Percentiles rank a stretch among this genome's conserved stretches.
phyloP scores from a whole-genome alignment of 2,888 invertebrate genomes.

The Ellobium chinense region DNA sequence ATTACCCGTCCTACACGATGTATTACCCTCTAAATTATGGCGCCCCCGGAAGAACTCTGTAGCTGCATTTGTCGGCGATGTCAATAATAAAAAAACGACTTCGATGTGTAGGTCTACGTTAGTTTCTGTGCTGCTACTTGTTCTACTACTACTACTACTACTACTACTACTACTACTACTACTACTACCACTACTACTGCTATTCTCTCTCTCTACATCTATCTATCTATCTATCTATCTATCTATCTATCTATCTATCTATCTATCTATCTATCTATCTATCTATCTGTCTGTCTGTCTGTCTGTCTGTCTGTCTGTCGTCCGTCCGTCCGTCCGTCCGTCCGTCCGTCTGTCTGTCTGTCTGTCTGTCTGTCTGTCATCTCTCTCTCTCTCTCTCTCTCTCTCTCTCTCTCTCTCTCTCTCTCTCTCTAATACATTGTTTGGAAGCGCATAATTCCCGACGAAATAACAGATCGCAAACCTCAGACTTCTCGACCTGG shows the following conservation, averaged over 20 bases:
- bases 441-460: too few relatives aligned
- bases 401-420: too few relatives aligned
- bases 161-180: neutral
- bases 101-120: neutral
- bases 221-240: neutral
- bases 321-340: neutral
- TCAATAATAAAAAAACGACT: neutral
- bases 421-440: too few relatives aligned
- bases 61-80: too few relatives aligned
- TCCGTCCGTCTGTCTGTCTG: too few relatives aligned
- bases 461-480: too few relatives aligned
- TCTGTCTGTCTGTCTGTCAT: too few relatives aligned
- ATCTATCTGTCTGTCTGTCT: neutral
- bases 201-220: neutral
- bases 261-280: constrained; percentile 7
- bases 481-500: too few relatives aligned
- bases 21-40: too few relatives aligned
- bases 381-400: too few relatives aligned
- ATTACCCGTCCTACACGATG: too few relatives aligned
- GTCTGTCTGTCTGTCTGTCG: neutral
- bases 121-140: neutral
- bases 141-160: neutral
- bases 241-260: neutral
- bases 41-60: too few relatives aligned
- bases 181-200: neutral